Base-by-base conservation (phyloP, 2,113 vertebrate genomes). In the Macroglossus sobrinus region DNA sequence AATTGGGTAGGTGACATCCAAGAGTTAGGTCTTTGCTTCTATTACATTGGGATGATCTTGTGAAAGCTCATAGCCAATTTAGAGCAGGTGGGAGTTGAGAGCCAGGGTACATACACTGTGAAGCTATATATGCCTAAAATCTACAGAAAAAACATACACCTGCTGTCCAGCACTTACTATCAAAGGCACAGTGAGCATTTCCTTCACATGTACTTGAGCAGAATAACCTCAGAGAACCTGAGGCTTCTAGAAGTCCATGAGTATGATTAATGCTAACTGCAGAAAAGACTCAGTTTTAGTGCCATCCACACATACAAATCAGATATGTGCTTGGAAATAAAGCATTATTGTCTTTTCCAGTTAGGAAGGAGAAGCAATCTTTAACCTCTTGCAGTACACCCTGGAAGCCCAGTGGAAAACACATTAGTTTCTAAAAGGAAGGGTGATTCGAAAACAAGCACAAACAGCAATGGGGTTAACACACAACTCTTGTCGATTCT, bases 291-390 rank as follows among this genome's bases (percentile, higher is more conserved):
- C 96, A 97, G 92, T 89, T 66, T 72, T 50, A 59, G 4, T 84
- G 91, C 14, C 11, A 4, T 72, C 94, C 85, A 96, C 92, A 97
- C 85, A 93, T 18, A 85, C 2, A 94, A 59, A 13, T 97, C 81
- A 80, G 93, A 97, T 81, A 98, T 35, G 94, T 59, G 38, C 89
- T 98, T 98, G 63, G 43, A 98, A 97, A 21, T 24, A 78, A 93
- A 3, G 0, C 91, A 96, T 97, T 95, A 97, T 4, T 5, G 84
- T 96, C 97, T 96, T 57, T 92, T 92, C 63, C 1, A 2, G 79
- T 63, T 4, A 89, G 47, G 66, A 94, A 74, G 30, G 10, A 84
- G 75, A 22, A 72, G 4, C 47, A 19, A 55, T 19, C 71, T 45
- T 11, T 11, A 53, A 30, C 9, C 26, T 57, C 28, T 7, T 30